Percentiles rank a stretch among this genome's conserved stretches.
Evolutionary conservation across 2,797 vertebrate genomes (phyloP).

Genomic region (Leontopithecus rosalia): DNA sequence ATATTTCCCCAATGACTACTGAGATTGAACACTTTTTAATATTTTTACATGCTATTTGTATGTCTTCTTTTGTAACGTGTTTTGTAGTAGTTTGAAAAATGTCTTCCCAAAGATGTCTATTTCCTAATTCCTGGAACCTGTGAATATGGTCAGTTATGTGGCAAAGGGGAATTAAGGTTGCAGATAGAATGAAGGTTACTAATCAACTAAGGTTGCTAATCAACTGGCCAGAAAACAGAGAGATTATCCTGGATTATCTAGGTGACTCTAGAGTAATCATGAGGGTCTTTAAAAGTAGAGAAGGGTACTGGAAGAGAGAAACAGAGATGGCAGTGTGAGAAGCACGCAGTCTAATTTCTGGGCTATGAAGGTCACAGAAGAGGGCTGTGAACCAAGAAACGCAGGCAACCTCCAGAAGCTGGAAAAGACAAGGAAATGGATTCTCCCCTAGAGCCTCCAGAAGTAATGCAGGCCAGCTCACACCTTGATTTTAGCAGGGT

Average conservation of each 20-base stretch:
- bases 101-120: background rate
- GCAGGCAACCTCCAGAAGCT: background rate
- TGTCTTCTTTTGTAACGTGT: background rate
- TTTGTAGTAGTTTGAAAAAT: background rate
- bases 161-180: background rate
- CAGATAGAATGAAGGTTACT: background rate
- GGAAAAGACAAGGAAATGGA: background rate
- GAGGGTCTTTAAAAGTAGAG: background rate
- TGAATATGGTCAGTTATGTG: background rate
- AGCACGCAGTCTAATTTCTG: background rate
- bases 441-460: background rate
- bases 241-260: background rate
- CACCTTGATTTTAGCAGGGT: background rate
- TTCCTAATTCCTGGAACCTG: background rate
- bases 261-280: background rate
- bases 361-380: background rate
- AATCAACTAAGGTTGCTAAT: background rate
- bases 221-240: background rate
- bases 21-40: background rate
- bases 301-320: background rate
- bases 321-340: background rate
- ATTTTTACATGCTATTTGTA: background rate
- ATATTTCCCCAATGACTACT: background rate
- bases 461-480: background rate
- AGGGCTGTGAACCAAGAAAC: background rate